Conservation (phyloP, 1,140 invertebrate species). For the Aethina tumida region DNA sequence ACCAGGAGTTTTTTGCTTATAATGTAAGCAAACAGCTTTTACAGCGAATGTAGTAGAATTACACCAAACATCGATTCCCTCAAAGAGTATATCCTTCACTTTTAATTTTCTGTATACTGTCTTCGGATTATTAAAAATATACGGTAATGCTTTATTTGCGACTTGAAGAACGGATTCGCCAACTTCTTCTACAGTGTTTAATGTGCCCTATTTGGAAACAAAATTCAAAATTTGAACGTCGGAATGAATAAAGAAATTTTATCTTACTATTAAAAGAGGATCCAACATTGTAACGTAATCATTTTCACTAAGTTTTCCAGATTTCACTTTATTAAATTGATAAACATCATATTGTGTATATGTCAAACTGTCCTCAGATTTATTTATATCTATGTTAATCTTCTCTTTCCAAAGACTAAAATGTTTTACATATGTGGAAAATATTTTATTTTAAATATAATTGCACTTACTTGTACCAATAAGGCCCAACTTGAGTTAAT, state of each 20-base stretch:
- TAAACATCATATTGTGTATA: conserved; percentile 54
- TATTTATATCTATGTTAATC: conserved; percentile 55
- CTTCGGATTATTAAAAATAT: conserved; percentile 52
- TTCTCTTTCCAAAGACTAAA: conserved; percentile 49
- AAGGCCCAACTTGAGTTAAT: conserved; percentile 64
- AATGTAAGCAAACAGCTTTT: conserved; percentile 52
- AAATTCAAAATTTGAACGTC: too few relatives aligned
- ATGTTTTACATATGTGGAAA: conserved; percentile 1
- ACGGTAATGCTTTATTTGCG: conserved; percentile 42
- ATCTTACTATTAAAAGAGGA: conserved; percentile 47
- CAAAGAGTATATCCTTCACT: conserved; percentile 58
- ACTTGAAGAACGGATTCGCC: conserved; percentile 51
- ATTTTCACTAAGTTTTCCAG: conserved; percentile 54
- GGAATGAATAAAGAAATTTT: too few relatives aligned
- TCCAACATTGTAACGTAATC: conserved; percentile 55
- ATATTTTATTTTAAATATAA: too few relatives aligned
- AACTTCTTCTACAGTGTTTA: conserved; percentile 36
- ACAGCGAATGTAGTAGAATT: conserved; percentile 56
- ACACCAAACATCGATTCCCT: conserved; percentile 59
- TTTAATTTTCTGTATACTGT: conserved; percentile 49
- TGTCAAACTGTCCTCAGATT: conserved; percentile 57
- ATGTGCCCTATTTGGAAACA: conserved; percentile 38
- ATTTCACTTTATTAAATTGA: conserved; percentile 48
- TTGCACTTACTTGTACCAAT: conserved; percentile 64
- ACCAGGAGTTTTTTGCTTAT: conserved; percentile 49